Conservation (phyloP, 2,113 vertebrate genomes). For the Pipa parva region DNA sequence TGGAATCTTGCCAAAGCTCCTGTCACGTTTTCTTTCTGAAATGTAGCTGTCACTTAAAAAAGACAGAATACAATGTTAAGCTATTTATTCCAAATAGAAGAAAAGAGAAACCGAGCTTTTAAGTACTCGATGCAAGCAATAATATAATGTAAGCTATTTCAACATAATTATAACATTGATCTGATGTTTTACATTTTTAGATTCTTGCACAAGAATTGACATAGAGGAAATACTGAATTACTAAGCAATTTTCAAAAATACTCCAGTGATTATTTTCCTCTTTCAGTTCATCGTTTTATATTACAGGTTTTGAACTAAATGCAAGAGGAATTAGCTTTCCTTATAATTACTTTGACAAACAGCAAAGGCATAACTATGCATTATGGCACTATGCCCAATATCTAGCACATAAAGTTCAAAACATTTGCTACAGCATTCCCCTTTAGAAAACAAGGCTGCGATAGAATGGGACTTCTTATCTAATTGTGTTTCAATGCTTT, state of each 20-base stretch:
- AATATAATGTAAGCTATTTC: conserved; percentile 6
- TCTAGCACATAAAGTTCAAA: conserved; percentile 8
- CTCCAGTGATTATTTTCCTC: conserved; percentile 32
- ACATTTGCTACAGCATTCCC: neutral
- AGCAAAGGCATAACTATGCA: conserved; percentile 21
- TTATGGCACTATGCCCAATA: conserved; percentile 25
- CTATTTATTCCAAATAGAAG: neutral
- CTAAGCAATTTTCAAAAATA: conserved; percentile 26
- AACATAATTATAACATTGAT: conserved; percentile 22
- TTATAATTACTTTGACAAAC: conserved; percentile 35
- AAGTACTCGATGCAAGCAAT: neutral
- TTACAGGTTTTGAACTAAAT: conserved; percentile 27
- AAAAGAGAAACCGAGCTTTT: neutral
- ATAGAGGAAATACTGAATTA: conserved; percentile 24
- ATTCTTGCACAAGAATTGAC: conserved; percentile 18
- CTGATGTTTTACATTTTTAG: conserved; percentile 16
- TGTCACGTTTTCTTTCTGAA: neutral
- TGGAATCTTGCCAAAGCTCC: no score
- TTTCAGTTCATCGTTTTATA: conserved; percentile 19
- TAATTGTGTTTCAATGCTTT: neutral
- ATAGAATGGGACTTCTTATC: neutral
- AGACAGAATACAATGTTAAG: neutral
- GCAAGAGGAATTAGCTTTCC: conserved; percentile 25
- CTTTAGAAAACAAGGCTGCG: neutral
- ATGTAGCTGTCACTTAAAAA: neutral